Evolutionary conservation across 2,888 invertebrate species (phyloP).

Genomic region (Perdita meconis): DNA sequence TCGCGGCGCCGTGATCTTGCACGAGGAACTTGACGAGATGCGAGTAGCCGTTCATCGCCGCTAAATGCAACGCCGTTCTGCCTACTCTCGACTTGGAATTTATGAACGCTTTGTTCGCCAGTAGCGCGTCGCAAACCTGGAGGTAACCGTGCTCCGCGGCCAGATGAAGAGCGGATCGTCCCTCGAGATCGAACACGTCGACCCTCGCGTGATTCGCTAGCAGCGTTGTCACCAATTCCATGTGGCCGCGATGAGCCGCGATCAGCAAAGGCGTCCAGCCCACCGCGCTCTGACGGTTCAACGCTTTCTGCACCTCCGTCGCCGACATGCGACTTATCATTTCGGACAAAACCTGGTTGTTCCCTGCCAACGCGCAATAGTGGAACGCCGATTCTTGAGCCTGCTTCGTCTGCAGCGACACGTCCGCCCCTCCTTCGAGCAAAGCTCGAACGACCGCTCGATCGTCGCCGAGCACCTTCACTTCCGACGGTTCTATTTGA

Average conservation of each 20-base stretch:
- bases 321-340: slow-evolving; percentile 96
- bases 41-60: slow-evolving; percentile 98
- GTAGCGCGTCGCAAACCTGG: slow-evolving; percentile 92
- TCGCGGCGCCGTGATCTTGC: slow-evolving; percentile 96
- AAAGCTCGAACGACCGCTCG: slow-evolving; percentile 95
- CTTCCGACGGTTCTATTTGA: slow-evolving; percentile 93
- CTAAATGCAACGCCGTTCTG: slow-evolving; percentile 97
- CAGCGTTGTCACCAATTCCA: slow-evolving; percentile 95
- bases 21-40: slow-evolving; percentile 96
- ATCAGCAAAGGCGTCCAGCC: slow-evolving; percentile 99
- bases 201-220: slow-evolving; percentile 98
- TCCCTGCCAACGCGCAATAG: slow-evolving; percentile 97
- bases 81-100: slow-evolving; percentile 99
- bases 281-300: slow-evolving; percentile 96
- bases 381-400: slow-evolving; percentile 98
- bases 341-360: slow-evolving; percentile 96
- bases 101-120: slow-evolving; percentile 98
- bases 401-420: slow-evolving; percentile 92
- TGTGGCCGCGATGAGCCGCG: slow-evolving; percentile 97
- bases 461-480: slow-evolving; percentile 89
- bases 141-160: slow-evolving; percentile 97
- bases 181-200: slow-evolving; percentile 99
- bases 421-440: slow-evolving; percentile 96
- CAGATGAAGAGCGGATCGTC: slow-evolving; percentile 96
- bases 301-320: slow-evolving; percentile 95